Conservation (phyloP, 2,113 vertebrate genomes). For the Psittacula cyanocephala region DNA sequence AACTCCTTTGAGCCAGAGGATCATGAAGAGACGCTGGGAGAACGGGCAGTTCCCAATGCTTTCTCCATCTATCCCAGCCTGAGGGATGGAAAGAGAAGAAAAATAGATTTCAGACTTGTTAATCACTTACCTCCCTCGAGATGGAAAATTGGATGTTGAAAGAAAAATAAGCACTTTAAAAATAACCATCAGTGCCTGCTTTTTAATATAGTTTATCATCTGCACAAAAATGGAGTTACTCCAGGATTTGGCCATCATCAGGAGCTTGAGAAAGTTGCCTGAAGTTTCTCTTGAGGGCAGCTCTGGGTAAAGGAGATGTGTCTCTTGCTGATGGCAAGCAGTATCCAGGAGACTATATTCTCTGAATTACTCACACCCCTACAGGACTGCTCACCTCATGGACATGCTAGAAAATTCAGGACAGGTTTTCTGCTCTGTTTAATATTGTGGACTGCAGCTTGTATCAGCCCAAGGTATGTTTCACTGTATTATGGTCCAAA, state of each 20-base stretch:
- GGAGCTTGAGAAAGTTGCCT: not conserved
- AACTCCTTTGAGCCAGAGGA: conserved; percentile 97
- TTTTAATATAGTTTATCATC: not conserved
- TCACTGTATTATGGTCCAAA: not conserved
- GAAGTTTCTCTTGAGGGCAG: not conserved
- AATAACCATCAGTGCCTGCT: not conserved
- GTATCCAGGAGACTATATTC: not conserved
- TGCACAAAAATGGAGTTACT: not conserved
- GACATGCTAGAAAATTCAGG: not conserved
- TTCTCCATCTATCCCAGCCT: conserved; percentile 94
- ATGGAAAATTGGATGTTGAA: not conserved
- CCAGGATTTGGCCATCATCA: not conserved
- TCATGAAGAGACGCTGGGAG: conserved; percentile 97
- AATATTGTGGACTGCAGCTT: not conserved
- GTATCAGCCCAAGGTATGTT: not conserved
- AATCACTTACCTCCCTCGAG: not conserved
- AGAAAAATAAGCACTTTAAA: not conserved
- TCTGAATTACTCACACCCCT: not conserved
- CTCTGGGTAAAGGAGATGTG: not conserved
- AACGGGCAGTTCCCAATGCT: conserved; percentile 98
- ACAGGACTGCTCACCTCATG: not conserved
- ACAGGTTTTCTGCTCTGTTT: not conserved
- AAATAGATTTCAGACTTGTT: not conserved
- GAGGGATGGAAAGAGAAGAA: not conserved
- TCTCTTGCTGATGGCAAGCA: not conserved